Evolutionary conservation across 2,888 invertebrate species (phyloP).

Genomic region (Cylloceria caligata): DNA sequence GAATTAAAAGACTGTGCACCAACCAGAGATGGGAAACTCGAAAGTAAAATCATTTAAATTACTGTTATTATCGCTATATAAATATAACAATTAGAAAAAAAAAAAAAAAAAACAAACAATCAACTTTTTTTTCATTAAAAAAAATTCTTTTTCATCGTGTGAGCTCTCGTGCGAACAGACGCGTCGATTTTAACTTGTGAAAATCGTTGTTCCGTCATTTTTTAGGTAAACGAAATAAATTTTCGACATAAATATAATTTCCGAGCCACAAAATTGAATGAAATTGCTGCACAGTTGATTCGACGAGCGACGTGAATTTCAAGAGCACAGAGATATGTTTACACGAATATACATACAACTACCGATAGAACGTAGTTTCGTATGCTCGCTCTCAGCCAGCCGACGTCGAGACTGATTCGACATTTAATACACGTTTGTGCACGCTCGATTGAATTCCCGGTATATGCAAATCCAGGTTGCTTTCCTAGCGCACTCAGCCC

Average conservation of each 20-base stretch:
- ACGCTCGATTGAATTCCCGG: conserved; percentile 64
- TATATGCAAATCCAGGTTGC: conserved; percentile 60
- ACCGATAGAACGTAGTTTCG: conserved; percentile 21
- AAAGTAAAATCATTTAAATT: neutral
- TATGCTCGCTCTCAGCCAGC: conserved; percentile 1
- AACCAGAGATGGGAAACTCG: neutral
- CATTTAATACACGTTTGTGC: conserved; percentile 65
- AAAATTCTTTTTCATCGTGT: neutral
- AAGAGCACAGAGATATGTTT: conserved; percentile 43
- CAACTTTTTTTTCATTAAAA: neutral
- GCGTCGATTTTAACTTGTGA: neutral
- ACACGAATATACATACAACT: neutral
- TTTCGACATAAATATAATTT: conserved; percentile 24
- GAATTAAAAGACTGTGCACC: neutral
- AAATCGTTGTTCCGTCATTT: neutral
- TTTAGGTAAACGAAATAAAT: neutral
- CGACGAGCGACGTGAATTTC: conserved; percentile 58
- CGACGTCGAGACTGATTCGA: conserved; percentile 60
- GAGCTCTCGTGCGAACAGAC: neutral
- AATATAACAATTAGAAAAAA: no score
- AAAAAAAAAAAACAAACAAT: neutral
- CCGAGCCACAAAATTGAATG: conserved; percentile 42
- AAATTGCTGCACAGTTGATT: conserved; percentile 18
- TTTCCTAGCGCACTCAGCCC: neutral
- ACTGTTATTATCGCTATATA: neutral